Conservation (phyloP, 2,888 invertebrate species). For the Eurytoma californica region DNA sequence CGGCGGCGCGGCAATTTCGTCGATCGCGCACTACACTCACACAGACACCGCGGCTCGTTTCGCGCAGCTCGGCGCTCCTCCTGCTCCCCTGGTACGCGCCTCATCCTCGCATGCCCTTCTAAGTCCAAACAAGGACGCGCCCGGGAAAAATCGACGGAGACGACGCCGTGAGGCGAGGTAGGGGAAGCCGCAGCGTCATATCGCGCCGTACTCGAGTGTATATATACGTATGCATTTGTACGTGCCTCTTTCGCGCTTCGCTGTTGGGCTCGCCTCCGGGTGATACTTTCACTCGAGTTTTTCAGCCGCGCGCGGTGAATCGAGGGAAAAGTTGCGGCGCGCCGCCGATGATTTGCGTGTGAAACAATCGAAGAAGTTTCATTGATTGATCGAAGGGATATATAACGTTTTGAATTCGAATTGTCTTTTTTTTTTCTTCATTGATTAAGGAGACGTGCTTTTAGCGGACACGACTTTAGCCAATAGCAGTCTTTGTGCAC, state of each 20-base stretch:
- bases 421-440: no score
- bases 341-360: background rate
- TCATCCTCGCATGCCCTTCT: conserved; percentile 53
- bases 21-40: background rate
- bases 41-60: background rate
- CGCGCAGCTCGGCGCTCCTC: conserved; percentile 6
- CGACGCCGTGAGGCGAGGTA: background rate
- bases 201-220: background rate
- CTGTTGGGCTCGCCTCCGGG: background rate
- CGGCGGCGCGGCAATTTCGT: conserved; percentile 28
- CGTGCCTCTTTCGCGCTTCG: background rate
- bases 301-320: background rate
- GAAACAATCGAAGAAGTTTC: no score
- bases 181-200: background rate
- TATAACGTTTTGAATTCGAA: no score
- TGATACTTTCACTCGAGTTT: background rate
- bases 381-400: no score
- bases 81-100: conserved; percentile 45
- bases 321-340: background rate
- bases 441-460: no score
- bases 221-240: background rate
- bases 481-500: no score
- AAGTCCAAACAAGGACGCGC: conserved; percentile 52
- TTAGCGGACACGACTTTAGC: no score
- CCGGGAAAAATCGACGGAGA: background rate